Base-by-base conservation (phyloP, 2,888 invertebrate genomes). In the Oscheius myriophilus region DNA sequence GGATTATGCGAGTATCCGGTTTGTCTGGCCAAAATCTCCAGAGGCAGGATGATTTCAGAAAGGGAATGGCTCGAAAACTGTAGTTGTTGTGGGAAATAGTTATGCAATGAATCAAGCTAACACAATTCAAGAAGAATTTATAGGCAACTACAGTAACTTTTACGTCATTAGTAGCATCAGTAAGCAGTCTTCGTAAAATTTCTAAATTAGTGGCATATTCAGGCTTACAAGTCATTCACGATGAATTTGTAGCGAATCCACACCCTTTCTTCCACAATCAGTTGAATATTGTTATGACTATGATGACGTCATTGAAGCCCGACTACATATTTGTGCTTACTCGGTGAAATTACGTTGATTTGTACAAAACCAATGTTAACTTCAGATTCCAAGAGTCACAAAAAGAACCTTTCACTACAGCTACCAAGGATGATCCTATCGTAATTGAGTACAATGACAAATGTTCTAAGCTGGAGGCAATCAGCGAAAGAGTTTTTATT, bases 1-100 rank as follows among this genome's bases (percentile, higher is more conserved):
- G 54, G 26, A 11, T 16, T 54, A 33, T 54, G 54, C 33, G 26
- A 54, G 33, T 54, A 54, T 26, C 54, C 54, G 18, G 54, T 54
- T 33, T 33, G 26, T 33, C 9, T 33, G 4, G 3, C 9, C 25
- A 54, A 16, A 11, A 18, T 54, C n/a, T n/a, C n/a, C n/a, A n/a
- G n/a, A n/a, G n/a, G n/a, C n/a, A n/a, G n/a, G n/a, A n/a, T n/a
- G n/a, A 2, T 16, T 49, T 49, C 7, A 49, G 49, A 49, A 49
- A 49, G 49, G 49, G 11, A 18, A 49, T 23, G 49, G 49, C 18
- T 18, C 49, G 16, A 18, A 9, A 1, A 16, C 11, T 11, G 18
- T 49, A 18, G 11, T 49, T 11, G 23, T 49, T 1, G 49, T 49
- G 1, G 49, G 49, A 1, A 49, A 49, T 7, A 49, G 49, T 18